Conservation (phyloP, 2,888 invertebrate genomes). For the Petrophora chlorosata region DNA sequence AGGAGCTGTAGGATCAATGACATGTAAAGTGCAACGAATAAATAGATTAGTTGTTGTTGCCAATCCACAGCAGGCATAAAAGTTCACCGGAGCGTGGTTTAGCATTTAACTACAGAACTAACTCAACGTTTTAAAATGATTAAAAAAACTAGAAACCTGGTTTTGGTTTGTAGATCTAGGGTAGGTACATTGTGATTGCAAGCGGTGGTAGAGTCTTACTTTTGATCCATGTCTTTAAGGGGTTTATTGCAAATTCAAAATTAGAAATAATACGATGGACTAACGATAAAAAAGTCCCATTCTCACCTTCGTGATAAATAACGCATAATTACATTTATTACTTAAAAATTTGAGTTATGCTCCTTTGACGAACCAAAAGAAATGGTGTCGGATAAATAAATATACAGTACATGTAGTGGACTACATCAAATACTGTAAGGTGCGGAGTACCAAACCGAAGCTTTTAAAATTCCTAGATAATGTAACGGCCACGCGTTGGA, state of each 20-base stretch:
- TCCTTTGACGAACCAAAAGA: constrained; percentile 4
- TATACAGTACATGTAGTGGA: constrained; percentile 18
- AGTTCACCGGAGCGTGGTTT: constrained; percentile 15
- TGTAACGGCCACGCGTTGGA: constrained; percentile 55
- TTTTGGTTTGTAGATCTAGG: too few species aligned
- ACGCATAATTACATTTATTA: too few species aligned
- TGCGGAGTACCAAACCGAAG: constrained; percentile 57
- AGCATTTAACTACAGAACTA: not conserved
- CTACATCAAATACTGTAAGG: constrained; percentile 24
- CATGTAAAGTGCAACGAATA: constrained; percentile 35
- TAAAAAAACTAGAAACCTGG: too few species aligned
- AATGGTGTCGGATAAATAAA: constrained; percentile 22
- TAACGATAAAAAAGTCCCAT: too few species aligned
- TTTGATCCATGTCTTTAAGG: too few species aligned
- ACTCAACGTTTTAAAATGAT: too few species aligned
- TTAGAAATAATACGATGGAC: too few species aligned
- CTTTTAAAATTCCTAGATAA: constrained; percentile 82
- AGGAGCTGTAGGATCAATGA: constrained; percentile 46
- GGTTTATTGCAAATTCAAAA: too few species aligned
- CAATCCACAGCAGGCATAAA: constrained; percentile 25
- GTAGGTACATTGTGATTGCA: too few species aligned
- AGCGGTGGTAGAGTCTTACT: too few species aligned
- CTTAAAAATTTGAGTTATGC: too few species aligned
- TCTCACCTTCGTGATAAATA: too few species aligned
- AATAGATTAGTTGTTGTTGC: constrained; percentile 42